These are phyloP conservation scores for Hydrozoanthus gracilis DNA, from an alignment of 92 coral and sea anemone species.

Conservation along the genomic window DNA sequence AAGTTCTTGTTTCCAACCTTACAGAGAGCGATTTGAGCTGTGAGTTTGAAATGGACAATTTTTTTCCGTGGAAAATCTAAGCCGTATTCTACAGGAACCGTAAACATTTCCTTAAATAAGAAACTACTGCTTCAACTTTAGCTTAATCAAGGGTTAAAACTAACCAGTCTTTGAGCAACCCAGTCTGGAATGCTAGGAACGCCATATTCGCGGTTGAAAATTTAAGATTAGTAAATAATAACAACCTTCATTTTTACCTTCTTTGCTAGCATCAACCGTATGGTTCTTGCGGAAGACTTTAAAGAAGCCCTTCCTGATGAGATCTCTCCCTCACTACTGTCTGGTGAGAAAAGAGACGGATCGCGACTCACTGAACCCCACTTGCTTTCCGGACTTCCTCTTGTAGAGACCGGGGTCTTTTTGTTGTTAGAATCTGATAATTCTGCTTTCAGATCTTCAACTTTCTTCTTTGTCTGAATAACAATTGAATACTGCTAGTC, in stretches of 20 bases:
- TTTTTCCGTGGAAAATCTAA: too few relatives aligned
- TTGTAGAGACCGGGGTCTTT: constrained; percentile 55
- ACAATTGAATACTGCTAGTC: not conserved
- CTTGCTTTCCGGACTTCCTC: constrained; percentile 73
- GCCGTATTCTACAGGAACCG: too few relatives aligned
- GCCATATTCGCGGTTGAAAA: too few relatives aligned
- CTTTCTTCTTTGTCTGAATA: constrained; percentile 78
- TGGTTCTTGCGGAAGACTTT: constrained; percentile 84
- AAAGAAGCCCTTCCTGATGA: constrained; percentile 64
- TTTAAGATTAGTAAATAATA: not conserved
- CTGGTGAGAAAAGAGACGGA: constrained; percentile 72
- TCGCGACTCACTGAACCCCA: constrained; percentile 47
- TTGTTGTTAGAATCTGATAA: constrained; percentile 58
- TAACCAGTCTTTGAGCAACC: too few relatives aligned
- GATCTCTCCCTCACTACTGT: constrained; percentile 78
- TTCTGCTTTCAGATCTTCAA: constrained; percentile 71
- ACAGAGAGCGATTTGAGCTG: too few relatives aligned
- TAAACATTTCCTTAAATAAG: too few relatives aligned
- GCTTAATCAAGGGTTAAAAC: too few relatives aligned
- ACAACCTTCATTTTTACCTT: constrained; percentile 50
- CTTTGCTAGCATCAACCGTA: constrained; percentile 71
- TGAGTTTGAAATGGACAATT: too few relatives aligned
- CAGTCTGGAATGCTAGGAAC: too few relatives aligned
- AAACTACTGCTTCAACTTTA: too few relatives aligned
- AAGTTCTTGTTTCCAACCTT: too few relatives aligned